These are phyloP conservation scores for Liasis olivaceus DNA, from an alignment of 2,797 vertebrate genomes.

Conservation along the genomic window DNA sequence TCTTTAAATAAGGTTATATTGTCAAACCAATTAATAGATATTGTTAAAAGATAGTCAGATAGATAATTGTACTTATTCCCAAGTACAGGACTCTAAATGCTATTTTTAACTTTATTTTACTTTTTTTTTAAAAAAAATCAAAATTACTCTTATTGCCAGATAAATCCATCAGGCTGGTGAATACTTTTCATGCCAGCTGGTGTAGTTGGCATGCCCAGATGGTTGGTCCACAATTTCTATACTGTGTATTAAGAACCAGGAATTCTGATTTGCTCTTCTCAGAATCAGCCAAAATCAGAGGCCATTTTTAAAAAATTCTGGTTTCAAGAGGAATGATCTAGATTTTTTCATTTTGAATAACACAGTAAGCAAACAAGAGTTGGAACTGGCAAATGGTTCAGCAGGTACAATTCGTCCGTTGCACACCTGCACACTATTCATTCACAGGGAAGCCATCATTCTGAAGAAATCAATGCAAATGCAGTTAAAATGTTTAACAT, in stretches of 20 bases:
- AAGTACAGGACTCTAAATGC: background rate
- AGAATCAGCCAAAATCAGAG: background rate
- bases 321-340: background rate
- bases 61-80: background rate
- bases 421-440: background rate
- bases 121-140: no score
- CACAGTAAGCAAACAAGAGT: background rate
- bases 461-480: background rate
- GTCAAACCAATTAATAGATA: background rate
- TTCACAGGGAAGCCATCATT: background rate
- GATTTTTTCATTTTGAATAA: background rate
- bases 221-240: background rate
- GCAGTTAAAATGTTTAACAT: background rate
- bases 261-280: background rate
- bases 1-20: background rate
- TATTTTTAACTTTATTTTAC: background rate
- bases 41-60: background rate
- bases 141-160: no score
- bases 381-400: background rate
- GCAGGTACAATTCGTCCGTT: background rate
- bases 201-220: background rate
- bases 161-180: no score
- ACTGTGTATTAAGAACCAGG: background rate
- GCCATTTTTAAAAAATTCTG: background rate
- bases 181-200: background rate